Conservation (phyloP, 2,797 vertebrate species). For the Coregonus suidteri region DNA sequence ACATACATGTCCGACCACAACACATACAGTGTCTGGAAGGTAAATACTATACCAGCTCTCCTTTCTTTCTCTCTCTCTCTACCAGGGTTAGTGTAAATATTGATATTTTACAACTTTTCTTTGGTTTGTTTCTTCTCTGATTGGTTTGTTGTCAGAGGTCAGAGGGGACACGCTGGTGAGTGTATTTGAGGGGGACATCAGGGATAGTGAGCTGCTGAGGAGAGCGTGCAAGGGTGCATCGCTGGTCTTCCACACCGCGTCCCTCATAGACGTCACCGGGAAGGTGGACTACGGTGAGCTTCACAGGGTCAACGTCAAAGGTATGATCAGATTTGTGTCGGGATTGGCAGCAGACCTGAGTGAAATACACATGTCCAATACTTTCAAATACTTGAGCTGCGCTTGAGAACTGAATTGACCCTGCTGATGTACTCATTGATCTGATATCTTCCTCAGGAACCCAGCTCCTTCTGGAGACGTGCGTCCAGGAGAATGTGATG, state of each 20-base stretch:
- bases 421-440: background rate
- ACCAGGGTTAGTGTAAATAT: background rate
- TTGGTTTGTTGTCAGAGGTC: slow-evolving; percentile 69
- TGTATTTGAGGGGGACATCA: slow-evolving; percentile 85
- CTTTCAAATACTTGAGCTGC: too few species aligned
- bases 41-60: slow-evolving; percentile 50
- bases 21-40: slow-evolving; percentile 68
- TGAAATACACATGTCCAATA: too few species aligned
- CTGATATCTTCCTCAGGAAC: slow-evolving; percentile 78
- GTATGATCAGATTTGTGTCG: slow-evolving; percentile 57
- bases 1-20: slow-evolving; percentile 75
- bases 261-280: slow-evolving; percentile 78
- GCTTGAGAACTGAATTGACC: too few species aligned
- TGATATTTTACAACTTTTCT: background rate
- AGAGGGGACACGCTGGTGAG: slow-evolving; percentile 74
- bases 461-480: slow-evolving; percentile 83
- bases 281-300: slow-evolving; percentile 71
- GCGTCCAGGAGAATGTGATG: slow-evolving; percentile 76
- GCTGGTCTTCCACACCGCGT: slow-evolving; percentile 82
- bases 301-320: slow-evolving; percentile 85
- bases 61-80: background rate
- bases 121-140: background rate
- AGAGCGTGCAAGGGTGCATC: slow-evolving; percentile 80
- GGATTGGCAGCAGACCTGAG: background rate
- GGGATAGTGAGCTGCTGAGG: slow-evolving; percentile 74